A percentile compares a stretch with the other conserved stretches of the same genome.
Conservation (phyloP, 2,888 invertebrate genomes). For the Apodemia mormo region DNA sequence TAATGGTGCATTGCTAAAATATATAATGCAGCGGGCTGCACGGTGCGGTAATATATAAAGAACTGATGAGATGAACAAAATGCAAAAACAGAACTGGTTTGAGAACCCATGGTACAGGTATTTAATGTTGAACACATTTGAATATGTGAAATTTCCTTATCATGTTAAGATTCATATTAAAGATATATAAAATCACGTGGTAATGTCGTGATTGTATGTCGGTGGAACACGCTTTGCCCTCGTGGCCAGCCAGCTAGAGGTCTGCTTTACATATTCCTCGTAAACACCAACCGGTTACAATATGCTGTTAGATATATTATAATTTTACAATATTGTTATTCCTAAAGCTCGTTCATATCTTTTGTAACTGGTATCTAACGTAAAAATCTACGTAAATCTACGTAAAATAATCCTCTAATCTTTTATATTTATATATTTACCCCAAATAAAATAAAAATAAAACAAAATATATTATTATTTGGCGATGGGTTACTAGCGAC, state of each 20-base stretch:
- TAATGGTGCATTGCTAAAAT: too few relatives aligned
- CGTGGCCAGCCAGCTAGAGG: constrained; percentile 41
- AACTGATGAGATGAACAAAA: too few relatives aligned
- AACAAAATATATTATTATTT: too few relatives aligned
- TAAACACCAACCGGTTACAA: constrained; percentile 43
- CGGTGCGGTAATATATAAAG: too few relatives aligned
- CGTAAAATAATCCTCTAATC: neutral
- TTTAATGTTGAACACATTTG: too few relatives aligned
- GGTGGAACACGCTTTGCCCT: constrained; percentile 35
- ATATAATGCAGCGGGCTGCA: too few relatives aligned
- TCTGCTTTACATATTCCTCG: constrained; percentile 35
- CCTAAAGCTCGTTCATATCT: neutral
- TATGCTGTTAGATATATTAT: neutral
- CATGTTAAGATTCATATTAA: neutral
- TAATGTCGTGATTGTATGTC: neutral
- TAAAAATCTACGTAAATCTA: neutral
- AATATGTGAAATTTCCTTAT: too few relatives aligned
- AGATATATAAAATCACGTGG: neutral
- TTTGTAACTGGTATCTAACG: neutral
- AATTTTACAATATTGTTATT: neutral
- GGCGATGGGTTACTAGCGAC: too few relatives aligned
- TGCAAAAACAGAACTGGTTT: too few relatives aligned
- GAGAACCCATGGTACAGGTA: too few relatives aligned
- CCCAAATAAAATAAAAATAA: too few relatives aligned
- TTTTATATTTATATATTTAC: neutral